Conservation (phyloP, 2,888 invertebrate species). For the Uloborus plumipes region DNA sequence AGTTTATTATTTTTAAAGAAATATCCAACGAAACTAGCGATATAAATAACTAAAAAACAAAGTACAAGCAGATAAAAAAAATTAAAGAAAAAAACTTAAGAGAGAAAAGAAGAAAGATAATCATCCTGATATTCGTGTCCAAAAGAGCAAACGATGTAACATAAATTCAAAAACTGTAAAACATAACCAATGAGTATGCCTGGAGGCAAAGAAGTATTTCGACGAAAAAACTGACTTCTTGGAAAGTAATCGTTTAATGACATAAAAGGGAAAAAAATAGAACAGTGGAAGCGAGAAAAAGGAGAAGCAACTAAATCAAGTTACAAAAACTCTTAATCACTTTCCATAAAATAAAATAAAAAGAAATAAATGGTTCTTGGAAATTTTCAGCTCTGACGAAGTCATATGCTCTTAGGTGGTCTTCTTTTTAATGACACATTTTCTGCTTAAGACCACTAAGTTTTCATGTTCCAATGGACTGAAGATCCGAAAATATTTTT, state of each 20-base stretch:
- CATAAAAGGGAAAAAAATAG: slow-evolving; percentile 10
- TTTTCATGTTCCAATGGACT: too few relatives aligned
- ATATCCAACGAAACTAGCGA: too few relatives aligned
- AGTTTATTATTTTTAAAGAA: too few relatives aligned
- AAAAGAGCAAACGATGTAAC: slow-evolving; percentile 5
- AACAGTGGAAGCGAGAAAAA: slow-evolving; percentile 1
- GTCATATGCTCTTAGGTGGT: background rate
- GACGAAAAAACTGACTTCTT: background rate
- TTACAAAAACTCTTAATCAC: slow-evolving; percentile 41
- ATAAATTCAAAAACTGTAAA: background rate
- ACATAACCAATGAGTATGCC: background rate
- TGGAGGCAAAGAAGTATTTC: background rate
- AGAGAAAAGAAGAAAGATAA: too few relatives aligned
- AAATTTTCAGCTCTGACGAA: slow-evolving; percentile 4
- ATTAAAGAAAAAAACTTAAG: too few relatives aligned
- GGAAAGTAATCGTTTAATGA: slow-evolving; percentile 49
- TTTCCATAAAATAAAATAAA: slow-evolving; percentile 1
- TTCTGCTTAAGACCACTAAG: too few relatives aligned
- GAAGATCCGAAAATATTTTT: too few relatives aligned
- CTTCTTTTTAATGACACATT: too few relatives aligned
- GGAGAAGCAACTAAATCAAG: slow-evolving; percentile 37
- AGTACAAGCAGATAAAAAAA: too few relatives aligned
- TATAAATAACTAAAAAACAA: too few relatives aligned
- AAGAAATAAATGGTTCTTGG: background rate
- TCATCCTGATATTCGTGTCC: background rate